Evolutionary conservation across 2,888 invertebrate genomes (phyloP), one percentile per base, ranked within the genome.

Genomic region (Gasteruption jaculator): DNA sequence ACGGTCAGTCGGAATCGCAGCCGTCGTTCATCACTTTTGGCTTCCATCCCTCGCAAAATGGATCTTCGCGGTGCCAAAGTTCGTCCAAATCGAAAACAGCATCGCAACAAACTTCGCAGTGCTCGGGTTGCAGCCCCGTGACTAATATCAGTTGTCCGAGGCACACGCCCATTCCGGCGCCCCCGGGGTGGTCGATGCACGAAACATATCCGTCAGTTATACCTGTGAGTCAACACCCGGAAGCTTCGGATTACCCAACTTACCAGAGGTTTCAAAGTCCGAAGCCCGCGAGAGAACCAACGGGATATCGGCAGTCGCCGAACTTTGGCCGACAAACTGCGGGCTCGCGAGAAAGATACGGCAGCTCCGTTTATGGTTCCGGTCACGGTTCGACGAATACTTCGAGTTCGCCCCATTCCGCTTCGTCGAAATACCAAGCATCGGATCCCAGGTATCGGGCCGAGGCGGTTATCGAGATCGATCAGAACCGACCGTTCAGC

Each of bases 401-500:
- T 7, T 50, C 57, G 2, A 54, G 52, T 27, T 49, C 58, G 3
- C 58, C 55, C 27, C 55, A 64, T 38, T 61, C 63, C 1, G 41
- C 49, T 4, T 53, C 54, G 15, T 54, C 58, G 0, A 60, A 59
- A 40, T 49, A 49, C 5, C 52, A 49, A 5, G 21, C 43, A 1
- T 32, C 48, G 3, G 63, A 66, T 40, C 63, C 69, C 1, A 58
- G 67, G 48, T 79, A 76, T 62, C 72, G 76, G 43, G 80, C 80
- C 5, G 81, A 81, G 54, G 80, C 80, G 3, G 75, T 78, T 43
- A 80, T 81, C 48, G 79, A 80, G 56, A 74, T 81, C 67, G 74
- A 74, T 45, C 67, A 72, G 42, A 74, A 71, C 56, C 74, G 79
- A 27, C 85, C 86, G 31, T 86, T 85, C 72, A 86, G 88, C 72